Evolutionary conservation across 2,888 invertebrate species (phyloP).

Genomic region (Meiosimyza platycephala): DNA sequence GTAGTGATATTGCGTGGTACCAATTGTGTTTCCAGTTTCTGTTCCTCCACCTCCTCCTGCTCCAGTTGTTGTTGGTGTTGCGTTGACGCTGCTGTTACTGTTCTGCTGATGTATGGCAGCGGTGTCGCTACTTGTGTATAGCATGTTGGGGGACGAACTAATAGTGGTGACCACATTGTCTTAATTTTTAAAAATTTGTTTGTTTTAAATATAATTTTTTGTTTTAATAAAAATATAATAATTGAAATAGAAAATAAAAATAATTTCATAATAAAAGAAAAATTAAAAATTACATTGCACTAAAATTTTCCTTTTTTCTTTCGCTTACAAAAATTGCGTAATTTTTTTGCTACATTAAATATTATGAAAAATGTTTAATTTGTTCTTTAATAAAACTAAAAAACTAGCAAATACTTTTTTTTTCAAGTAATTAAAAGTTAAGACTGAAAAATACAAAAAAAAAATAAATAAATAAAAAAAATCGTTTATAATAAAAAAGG

Average conservation of each 20-base stretch:
- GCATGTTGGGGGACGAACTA: conserved; percentile 64
- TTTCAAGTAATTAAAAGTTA: background rate
- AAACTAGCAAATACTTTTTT: background rate
- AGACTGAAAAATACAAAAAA: background rate
- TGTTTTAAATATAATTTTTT: conserved; percentile 56
- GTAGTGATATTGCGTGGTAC: conserved; percentile 56
- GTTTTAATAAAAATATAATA: conserved; percentile 40
- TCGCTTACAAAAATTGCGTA: too few species aligned
- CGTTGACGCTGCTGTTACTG: conserved; percentile 44
- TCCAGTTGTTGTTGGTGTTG: conserved; percentile 42
- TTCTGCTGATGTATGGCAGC: conserved; percentile 28
- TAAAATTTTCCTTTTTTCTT: too few species aligned
- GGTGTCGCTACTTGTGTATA: conserved; percentile 49
- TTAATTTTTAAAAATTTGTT: conserved; percentile 65
- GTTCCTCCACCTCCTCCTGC: background rate
- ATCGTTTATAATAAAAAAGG: background rate
- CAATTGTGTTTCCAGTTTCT: conserved; percentile 26
- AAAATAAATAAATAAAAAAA: conserved; percentile 9
- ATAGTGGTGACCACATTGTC: conserved; percentile 67
- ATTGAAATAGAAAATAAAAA: conserved; percentile 33
- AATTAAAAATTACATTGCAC: too few species aligned
- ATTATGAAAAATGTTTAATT: conserved; percentile 4
- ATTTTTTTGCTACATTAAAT: conserved; percentile 1
- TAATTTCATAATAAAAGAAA: background rate
- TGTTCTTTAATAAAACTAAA: background rate